Evolutionary conservation across 2,797 vertebrate species (phyloP), one percentile per base, ranked within the genome.

Genomic region (Neomorphus geoffroyi): DNA sequence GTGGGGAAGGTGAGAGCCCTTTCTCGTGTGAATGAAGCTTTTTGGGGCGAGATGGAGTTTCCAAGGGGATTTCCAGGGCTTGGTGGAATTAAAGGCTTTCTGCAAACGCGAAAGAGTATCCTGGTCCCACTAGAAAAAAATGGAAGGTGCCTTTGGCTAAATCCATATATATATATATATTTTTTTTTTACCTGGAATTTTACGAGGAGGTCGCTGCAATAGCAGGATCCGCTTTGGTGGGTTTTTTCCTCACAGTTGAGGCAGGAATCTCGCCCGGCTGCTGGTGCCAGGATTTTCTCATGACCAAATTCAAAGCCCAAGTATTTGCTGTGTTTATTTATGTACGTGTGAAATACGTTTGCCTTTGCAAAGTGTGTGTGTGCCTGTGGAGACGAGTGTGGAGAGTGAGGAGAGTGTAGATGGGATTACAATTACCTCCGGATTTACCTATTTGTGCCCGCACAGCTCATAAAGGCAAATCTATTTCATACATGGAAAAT

Each of bases 301-400:
- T 71, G 88, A 92, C 94, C 96, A 96, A 90, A 96, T 95, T 91
- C 92, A 93, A 96, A 96, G 77, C 80, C 80, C 91, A 85, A 73
- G 80, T 73, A 74, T 82, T 71, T 35, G 64, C 83, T 24, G 71
- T 81, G 91, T 96, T 93, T 95, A 86, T 94, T 86, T 71, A 65
- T 51, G 83, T 26, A 65, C 58, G 62, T 80, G 93, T 75, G 89
- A 92, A 96, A 86, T 48, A 45, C 72, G 48, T 92, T 77, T 93
- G 82, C 85, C 80, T 96, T 70, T 21, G 73, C 91, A 4, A 75
- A 94, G 92, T 37, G 26, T 37, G 26, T 70, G 66, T 56, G 23
- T 66, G 45, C 53, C 6, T 33, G 33, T 48, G 48, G 21, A 10
- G 9, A 5, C 45, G 56, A 50, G 43, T 61, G 57, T 46, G 57